Evolutionary conservation across 2,888 invertebrate genomes (phyloP), one percentile per base, ranked within the genome.

Genomic region (Rhagium mordax): DNA sequence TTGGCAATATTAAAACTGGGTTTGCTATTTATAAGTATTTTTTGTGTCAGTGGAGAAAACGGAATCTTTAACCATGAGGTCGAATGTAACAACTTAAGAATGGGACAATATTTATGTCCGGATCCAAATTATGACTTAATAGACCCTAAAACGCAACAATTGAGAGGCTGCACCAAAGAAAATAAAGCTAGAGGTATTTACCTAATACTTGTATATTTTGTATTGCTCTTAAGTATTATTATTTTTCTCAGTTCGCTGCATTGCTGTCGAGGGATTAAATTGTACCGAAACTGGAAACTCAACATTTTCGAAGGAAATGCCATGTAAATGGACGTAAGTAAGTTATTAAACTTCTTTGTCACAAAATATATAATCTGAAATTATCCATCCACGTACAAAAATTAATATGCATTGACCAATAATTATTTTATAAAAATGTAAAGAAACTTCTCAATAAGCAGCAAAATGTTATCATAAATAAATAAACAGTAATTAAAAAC

Each of bases 281-380:
- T 98, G 98, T 85, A 90, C 90, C 81, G 94, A 94, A 87, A 93
- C 94, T 0, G 93, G 93, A 68, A 95, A 94, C 85, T 91, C 93
- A 33, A 93, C 93, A 15, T 98, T 98, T 86, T 92, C 91, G 66
- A 94, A 90, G 83, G 94, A 95, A 81, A 90, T 97, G 81, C 94
- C 95, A 8, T 98, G 98, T 88, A 94, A 95, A 90, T 98, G 96
- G 95, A 98, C 98, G 96, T 97, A 91, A 93, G 96, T 93, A 77
- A 55, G 72, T 72, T 74, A 49, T 15, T 16, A 59, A 59, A 15
- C 15, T 7, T 24, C 0, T 8, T 27, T 15, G n/a, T 16, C 4
- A 49, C 8, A 16, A n/a, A n/a, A n/a, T n/a, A n/a, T n/a, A n/a
- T n/a, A n/a, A n/a, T n/a, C n/a, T n/a, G n/a, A n/a, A n/a, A n/a